Percentiles rank a stretch among this genome's conserved stretches.
These are phyloP conservation scores for Lagria hirta DNA, from an alignment of 2,888 invertebrate genomes.

Conservation along the genomic window DNA sequence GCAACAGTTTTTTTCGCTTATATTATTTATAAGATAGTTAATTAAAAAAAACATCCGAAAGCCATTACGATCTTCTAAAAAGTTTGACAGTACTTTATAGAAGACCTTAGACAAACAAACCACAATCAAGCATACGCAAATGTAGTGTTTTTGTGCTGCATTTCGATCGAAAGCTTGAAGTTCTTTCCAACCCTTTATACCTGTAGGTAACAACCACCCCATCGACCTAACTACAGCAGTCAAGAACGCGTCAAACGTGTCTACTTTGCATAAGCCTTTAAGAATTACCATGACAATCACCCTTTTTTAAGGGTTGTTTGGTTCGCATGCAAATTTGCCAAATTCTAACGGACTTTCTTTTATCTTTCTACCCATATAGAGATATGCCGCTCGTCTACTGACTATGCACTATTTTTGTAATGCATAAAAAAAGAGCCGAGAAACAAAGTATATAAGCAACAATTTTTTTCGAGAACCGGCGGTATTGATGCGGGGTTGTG, in stretches of 20 bases:
- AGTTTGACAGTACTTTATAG: too few relatives aligned
- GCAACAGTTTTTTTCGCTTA: too few relatives aligned
- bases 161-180: constrained; percentile 6
- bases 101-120: too few relatives aligned
- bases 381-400: constrained; percentile 4
- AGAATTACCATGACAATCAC: constrained; percentile 52
- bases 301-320: constrained; percentile 37
- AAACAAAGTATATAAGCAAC: constrained; percentile 32
- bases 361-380: constrained; percentile 7
- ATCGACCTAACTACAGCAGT: constrained; percentile 29
- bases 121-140: too few relatives aligned
- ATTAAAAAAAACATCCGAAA: too few relatives aligned
- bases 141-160: constrained; percentile 3
- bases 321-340: constrained; percentile 40
- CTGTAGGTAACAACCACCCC: constrained; percentile 13
- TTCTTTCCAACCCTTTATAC: too few relatives aligned
- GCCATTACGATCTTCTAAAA: too few relatives aligned
- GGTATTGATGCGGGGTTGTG: constrained; percentile 53
- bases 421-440: too few relatives aligned
- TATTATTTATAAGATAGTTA: too few relatives aligned
- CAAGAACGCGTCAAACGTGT: constrained; percentile 39
- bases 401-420: too few relatives aligned
- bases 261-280: constrained; percentile 40
- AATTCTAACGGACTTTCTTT: constrained; percentile 37
- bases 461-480: constrained; percentile 34